Evolutionary conservation across 2,113 vertebrate species (phyloP), one percentile per base, ranked within the genome.

Genomic region (Lates calcarifer): DNA sequence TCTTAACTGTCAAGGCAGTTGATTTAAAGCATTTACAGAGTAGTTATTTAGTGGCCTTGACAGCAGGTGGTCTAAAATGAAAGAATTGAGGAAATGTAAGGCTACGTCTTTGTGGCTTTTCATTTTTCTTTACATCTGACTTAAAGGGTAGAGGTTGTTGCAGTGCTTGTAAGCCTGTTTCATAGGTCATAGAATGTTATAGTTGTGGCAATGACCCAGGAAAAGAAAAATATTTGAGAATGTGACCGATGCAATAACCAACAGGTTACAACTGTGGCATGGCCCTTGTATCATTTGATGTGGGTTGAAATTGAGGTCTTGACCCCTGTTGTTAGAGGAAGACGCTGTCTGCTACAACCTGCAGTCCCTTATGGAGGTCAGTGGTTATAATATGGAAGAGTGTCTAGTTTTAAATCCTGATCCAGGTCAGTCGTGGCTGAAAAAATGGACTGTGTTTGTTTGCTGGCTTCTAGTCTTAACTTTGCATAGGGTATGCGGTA

Each of bases 281-380:
- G 18, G 70, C 81, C 51, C 75, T 82, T 87, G 84, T 89, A 84
- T 85, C 67, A 65, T 77, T 80, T 86, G 82, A 81, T 91, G 82
- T 81, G 80, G 76, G 84, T 79, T 91, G 88, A 84, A 91, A 94
- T 93, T 92, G 91, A 92, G 86, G 90, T 91, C 75, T 66, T 63
- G 87, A 91, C 86, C 89, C 81, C 70, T 84, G 82, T 89, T 13
- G 74, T 89, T 81, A 77, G 43, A 86, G 31, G 56, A 69, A 69
- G 84, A 88, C 68, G 55, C 64, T 58, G 35, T 53, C 41, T 60
- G 45, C 67, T 26, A 22, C 51, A 79, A 80, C 79, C 73, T 70
- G 56, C 49, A 69, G 83, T 80, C 51, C 29, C 45, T 53, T 58
- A 76, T 68, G 53, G 64, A 68, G 73, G 64, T 86, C 61, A 75